These are phyloP conservation scores for Psophia crepitans DNA, from an alignment of 2,113 vertebrate species.

Conservation along the genomic window DNA sequence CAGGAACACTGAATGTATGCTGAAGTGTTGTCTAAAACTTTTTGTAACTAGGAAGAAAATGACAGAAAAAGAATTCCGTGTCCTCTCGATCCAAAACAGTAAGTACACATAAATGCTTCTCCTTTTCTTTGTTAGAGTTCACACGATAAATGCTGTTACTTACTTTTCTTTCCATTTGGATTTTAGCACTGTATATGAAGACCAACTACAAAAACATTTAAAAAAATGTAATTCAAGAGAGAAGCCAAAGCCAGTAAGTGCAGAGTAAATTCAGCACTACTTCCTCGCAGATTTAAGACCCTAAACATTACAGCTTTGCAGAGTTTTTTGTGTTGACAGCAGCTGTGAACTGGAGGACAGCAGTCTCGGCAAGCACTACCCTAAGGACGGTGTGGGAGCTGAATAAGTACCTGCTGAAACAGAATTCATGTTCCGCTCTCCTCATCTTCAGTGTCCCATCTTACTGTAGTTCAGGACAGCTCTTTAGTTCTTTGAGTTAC, in stretches of 20 bases:
- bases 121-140: not conserved
- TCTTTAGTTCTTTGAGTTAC: not conserved
- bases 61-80: slow-evolving; percentile 84
- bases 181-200: slow-evolving; percentile 88
- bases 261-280: not conserved
- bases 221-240: slow-evolving; percentile 94
- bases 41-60: slow-evolving; percentile 67
- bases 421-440: not conserved
- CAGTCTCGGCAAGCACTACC: not conserved
- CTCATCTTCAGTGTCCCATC: no score
- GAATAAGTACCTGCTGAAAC: not conserved
- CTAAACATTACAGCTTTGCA: not conserved
- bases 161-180: slow-evolving; percentile 16
- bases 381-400: not conserved
- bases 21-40: not conserved
- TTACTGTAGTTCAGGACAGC: not conserved
- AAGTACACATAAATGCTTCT: slow-evolving; percentile 55
- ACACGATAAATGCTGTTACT: not conserved
- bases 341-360: not conserved
- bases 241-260: slow-evolving; percentile 88
- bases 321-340: not conserved
- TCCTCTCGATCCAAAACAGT: slow-evolving; percentile 96
- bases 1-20: not conserved
- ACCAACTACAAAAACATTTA: slow-evolving; percentile 89
- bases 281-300: not conserved